Conservation (phyloP, 1,140 invertebrate species). For the Teleopsis dalmanni region DNA sequence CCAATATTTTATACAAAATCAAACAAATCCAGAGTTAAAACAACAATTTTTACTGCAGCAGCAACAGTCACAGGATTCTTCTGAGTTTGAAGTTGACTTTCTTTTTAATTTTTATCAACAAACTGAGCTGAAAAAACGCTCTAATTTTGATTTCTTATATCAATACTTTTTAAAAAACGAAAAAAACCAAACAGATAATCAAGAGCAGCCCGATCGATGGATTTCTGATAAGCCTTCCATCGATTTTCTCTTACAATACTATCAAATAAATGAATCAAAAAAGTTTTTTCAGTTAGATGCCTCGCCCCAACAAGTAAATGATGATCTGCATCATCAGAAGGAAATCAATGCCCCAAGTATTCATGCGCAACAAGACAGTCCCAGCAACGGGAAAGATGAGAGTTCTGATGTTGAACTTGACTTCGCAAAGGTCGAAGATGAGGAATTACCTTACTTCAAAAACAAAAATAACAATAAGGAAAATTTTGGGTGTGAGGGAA, state of each 20-base stretch:
- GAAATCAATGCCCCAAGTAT: background rate
- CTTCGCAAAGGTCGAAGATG: too few relatives aligned
- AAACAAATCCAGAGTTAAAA: slow-evolving; percentile 27
- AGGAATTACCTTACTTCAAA: too few relatives aligned
- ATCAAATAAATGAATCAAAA: slow-evolving; percentile 42
- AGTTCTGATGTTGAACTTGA: too few relatives aligned
- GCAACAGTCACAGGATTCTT: slow-evolving; percentile 16
- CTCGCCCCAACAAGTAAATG: slow-evolving; percentile 37
- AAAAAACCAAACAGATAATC: slow-evolving; percentile 4
- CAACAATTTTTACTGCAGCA: slow-evolving; percentile 29
- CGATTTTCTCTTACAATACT: slow-evolving; percentile 39
- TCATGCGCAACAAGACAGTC: too few relatives aligned
- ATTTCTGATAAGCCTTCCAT: slow-evolving; percentile 29
- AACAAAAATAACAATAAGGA: background rate
- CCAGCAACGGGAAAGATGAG: too few relatives aligned
- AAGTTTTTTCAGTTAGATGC: slow-evolving; percentile 45
- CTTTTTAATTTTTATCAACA: slow-evolving; percentile 38
- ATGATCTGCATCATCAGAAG: slow-evolving; percentile 11
- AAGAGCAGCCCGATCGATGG: background rate
- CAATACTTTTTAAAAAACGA: slow-evolving; percentile 34
- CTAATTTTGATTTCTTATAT: slow-evolving; percentile 36
- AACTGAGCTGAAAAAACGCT: slow-evolving; percentile 30
- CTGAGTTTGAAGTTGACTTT: slow-evolving; percentile 30
- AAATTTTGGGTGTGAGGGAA: too few relatives aligned
- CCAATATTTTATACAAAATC: slow-evolving; percentile 38